phyloP scores from a whole-genome alignment of 1,140 invertebrate genomes.

The Drosophila azteca region DNA sequence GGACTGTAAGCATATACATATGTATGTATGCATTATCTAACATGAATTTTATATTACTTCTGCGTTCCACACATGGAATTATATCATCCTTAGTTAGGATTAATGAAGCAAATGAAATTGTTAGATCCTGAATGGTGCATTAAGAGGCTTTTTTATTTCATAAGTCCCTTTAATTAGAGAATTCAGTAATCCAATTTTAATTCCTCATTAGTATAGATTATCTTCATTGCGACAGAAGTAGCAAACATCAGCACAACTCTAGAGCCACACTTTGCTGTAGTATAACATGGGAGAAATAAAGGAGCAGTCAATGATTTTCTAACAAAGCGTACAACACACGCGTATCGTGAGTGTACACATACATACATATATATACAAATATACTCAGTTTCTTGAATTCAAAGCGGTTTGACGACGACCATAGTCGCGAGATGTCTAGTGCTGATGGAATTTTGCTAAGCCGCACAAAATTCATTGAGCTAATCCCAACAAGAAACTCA shows the following conservation, averaged over 20 bases:
- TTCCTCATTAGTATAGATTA: constrained; percentile 67
- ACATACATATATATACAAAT: constrained; percentile 25
- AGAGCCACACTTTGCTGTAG: constrained; percentile 19
- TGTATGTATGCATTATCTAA: background rate
- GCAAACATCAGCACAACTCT: constrained; percentile 51
- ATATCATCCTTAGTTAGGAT: background rate
- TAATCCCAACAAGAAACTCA: constrained; percentile 60
- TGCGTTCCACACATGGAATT: background rate
- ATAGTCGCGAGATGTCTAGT: constrained; percentile 44
- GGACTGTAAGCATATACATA: background rate
- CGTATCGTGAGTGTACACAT: background rate
- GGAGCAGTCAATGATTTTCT: background rate
- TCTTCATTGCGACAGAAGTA: constrained; percentile 49
- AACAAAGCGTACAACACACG: constrained; percentile 8
- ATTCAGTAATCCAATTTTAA: constrained; percentile 60
- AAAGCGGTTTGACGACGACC: constrained; percentile 20
- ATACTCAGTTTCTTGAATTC: constrained; percentile 16
- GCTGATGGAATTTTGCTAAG: constrained; percentile 58
- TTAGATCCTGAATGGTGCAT: too few relatives aligned
- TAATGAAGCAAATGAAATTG: constrained; percentile 4
- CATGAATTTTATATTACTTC: too few relatives aligned
- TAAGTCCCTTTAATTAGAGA: constrained; percentile 58
- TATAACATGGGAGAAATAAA: constrained; percentile 20
- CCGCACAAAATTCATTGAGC: constrained; percentile 51
- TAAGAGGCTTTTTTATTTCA: background rate